phyloP scores from a whole-genome alignment of 2,113 vertebrate species.

The Seriola quinqueradiata region DNA sequence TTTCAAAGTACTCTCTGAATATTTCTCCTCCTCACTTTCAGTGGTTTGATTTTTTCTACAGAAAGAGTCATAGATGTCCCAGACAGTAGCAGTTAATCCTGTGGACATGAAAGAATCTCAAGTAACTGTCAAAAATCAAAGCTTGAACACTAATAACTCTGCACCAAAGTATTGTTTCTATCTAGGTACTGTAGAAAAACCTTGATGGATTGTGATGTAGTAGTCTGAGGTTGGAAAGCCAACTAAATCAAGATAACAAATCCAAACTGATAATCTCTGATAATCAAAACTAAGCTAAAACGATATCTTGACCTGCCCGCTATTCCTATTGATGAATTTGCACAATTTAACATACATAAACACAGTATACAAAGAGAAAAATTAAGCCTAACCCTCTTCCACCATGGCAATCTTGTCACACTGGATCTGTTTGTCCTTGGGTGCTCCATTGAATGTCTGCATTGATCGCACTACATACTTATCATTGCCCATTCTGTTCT shows the following conservation, averaged over 20 bases:
- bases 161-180: background rate
- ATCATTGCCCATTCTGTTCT: slow-evolving; percentile 83
- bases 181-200: background rate
- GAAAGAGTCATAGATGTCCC: slow-evolving; percentile 87
- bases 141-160: no score
- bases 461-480: slow-evolving; percentile 83
- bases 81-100: slow-evolving; percentile 83
- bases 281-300: background rate
- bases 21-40: slow-evolving; percentile 13
- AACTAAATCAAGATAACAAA: background rate
- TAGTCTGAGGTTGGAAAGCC: background rate
- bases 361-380: background rate
- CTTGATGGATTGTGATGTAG: background rate
- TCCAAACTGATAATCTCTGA: no score
- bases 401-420: slow-evolving; percentile 80
- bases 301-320: background rate
- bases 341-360: background rate
- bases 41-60: background rate
- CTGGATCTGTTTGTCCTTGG: slow-evolving; percentile 89
- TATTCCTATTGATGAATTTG: no score
- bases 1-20: background rate
- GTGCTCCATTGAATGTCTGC: slow-evolving; percentile 87
- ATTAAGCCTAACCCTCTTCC: slow-evolving; percentile 85
- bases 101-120: background rate
- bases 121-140: background rate